phyloP scores from a whole-genome alignment of 2,113 vertebrate species.

The Meleagris gallopavo region DNA sequence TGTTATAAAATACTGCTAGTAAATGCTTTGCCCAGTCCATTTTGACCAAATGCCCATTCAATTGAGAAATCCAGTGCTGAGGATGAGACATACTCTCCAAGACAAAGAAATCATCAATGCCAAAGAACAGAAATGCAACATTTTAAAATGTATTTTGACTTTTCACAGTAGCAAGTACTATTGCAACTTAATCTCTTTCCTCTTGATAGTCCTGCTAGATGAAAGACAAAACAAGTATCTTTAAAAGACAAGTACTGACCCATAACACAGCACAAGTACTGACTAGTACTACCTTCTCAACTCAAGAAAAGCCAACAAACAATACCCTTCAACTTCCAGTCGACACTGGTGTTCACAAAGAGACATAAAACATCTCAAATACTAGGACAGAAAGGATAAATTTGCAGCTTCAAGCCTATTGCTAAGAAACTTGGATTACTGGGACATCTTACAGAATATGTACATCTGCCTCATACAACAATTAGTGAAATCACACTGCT shows the following conservation, averaged over 20 bases:
- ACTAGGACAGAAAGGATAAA: not conserved
- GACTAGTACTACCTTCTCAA: not conserved
- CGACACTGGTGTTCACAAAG: not conserved
- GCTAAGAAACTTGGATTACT: not conserved
- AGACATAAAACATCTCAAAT: not conserved
- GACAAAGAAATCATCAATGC: not conserved
- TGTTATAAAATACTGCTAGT: not conserved
- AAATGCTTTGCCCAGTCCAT: not conserved
- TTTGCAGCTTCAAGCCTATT: not conserved
- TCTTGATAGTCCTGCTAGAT: not conserved
- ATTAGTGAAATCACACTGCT: not conserved
- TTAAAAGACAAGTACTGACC: not conserved
- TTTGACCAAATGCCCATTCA: not conserved
- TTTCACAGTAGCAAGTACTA: not conserved
- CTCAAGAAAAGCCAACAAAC: not conserved
- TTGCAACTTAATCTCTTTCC: not conserved
- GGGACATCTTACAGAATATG: not conserved
- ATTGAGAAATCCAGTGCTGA: not conserved
- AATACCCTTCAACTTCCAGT: not conserved
- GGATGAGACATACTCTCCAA: not conserved
- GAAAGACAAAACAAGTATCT: not conserved
- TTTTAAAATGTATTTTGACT: not conserved
- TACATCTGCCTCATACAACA: not conserved
- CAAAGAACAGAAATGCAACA: not conserved
- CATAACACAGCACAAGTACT: not conserved